Base-by-base conservation (phyloP, 2,113 vertebrate species). In the Isichthys henryi region DNA sequence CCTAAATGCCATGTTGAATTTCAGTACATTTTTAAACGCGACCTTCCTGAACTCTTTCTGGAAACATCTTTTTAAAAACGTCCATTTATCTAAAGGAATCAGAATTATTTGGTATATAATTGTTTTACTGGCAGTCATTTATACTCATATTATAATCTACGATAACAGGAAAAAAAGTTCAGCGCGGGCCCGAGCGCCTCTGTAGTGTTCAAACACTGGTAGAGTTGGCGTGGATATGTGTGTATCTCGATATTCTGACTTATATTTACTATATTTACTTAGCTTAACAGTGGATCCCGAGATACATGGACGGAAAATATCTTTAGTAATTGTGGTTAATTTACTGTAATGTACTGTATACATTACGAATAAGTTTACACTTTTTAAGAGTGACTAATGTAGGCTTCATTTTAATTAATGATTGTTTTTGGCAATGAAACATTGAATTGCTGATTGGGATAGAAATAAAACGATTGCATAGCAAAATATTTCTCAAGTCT, bases 321-420 rank as follows among this genome's bases (percentile, higher is more conserved):
- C 82, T 84, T n/a, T 84, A 43, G 82, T 84, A 84, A 84, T 84
- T 84, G 45, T 84, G 45, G 82, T 48, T 45, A 84, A 84, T 84
- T 84, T 48, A 45, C n/a, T 84, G 82, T 45, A 45, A 48, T 84
- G 82, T 45, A 48, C 82, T 84, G 82, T 48, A 48, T 84, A 84
- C 39, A 84, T 84, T 46, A 84, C 46, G 82, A 48, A 84, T 84
- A 84, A 84, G 48, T 48, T 84, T 46, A 45, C 82, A 84, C 45
- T 84, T 84, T 84, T 84, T n/a, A 86, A 86, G 85, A 50, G 27
- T 86, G 85, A 52, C 85, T 86, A n/a, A 31, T 52, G 45, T 52
- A 53, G 19, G n/a, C 49, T 62, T 58, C 52, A 39, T 15, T 58
- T 45, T 56, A 39, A 58, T 88, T 58, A 52, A 39, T 88, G 31